These are phyloP conservation scores for Monochamus alternatus DNA, from an alignment of 2,888 invertebrate genomes.

Conservation along the genomic window DNA sequence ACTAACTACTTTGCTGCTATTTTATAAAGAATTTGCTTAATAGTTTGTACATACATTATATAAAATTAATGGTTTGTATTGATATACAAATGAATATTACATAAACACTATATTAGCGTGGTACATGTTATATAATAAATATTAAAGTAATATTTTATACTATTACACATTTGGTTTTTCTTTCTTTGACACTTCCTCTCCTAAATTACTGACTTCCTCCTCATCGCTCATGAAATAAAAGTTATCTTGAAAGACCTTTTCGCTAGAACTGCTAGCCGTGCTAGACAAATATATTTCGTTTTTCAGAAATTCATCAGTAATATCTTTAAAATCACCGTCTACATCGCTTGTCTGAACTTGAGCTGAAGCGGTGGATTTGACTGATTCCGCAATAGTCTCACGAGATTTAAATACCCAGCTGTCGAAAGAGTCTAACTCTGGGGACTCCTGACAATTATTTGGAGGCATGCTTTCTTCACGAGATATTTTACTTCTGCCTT, in stretches of 20 bases:
- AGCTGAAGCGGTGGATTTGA: neutral
- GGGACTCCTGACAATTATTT: neutral
- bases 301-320: neutral
- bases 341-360: slow-evolving; percentile 10
- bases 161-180: neutral
- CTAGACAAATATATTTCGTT: neutral
- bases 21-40: neutral
- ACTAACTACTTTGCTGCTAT: neutral
- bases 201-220: neutral
- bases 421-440: neutral
- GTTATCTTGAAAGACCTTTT: neutral
- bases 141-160: slow-evolving; percentile 28
- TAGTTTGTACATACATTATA: neutral
- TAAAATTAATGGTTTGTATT: slow-evolving; percentile 3
- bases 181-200: neutral
- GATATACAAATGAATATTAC: slow-evolving; percentile 3
- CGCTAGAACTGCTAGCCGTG: neutral
- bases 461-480: neutral
- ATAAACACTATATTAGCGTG: slow-evolving; percentile 35
- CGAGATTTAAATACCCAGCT: slow-evolving; percentile 6
- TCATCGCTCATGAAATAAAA: slow-evolving; percentile 13
- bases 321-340: neutral
- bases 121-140: slow-evolving; percentile 5
- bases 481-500: slow-evolving; percentile 23
- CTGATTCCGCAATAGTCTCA: neutral